Evolutionary conservation across 2,888 invertebrate genomes (phyloP).

Genomic region (Cryptus viduatorius): DNA sequence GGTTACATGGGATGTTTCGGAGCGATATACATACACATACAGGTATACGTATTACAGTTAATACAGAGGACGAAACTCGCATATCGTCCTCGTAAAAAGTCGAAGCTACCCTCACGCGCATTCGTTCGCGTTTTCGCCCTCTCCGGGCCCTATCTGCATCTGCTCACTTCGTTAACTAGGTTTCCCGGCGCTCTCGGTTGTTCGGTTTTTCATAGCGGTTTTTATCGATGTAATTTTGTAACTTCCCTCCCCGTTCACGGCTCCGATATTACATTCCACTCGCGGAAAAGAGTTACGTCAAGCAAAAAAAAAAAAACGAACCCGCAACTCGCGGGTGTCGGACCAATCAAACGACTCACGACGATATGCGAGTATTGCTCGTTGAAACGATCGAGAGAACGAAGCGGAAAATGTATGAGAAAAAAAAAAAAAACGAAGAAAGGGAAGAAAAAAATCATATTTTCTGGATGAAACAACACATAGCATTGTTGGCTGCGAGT

Average conservation of each 20-base stretch:
- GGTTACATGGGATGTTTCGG: neutral
- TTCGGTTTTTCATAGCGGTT: slow-evolving; percentile 73
- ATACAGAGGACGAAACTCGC: slow-evolving; percentile 56
- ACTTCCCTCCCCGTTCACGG: slow-evolving; percentile 59
- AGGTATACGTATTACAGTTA: slow-evolving; percentile 27
- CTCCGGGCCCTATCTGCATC: slow-evolving; percentile 50
- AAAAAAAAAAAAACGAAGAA: slow-evolving; percentile 49
- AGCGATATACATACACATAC: neutral
- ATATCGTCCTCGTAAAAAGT: slow-evolving; percentile 58
- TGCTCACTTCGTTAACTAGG: slow-evolving; percentile 22
- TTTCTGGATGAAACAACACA: slow-evolving; percentile 54
- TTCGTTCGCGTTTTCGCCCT: slow-evolving; percentile 63
- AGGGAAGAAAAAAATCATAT: slow-evolving; percentile 23
- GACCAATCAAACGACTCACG: slow-evolving; percentile 65
- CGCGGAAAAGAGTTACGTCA: slow-evolving; percentile 68
- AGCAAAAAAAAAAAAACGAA: slow-evolving; percentile 59
- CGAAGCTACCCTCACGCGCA: slow-evolving; percentile 38
- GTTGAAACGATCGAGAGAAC: slow-evolving; percentile 60
- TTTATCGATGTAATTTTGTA: slow-evolving; percentile 80
- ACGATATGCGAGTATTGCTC: slow-evolving; percentile 65
- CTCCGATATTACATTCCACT: slow-evolving; percentile 51
- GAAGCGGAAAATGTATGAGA: slow-evolving; percentile 27
- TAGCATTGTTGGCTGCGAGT: slow-evolving; percentile 23
- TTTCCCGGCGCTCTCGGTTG: slow-evolving; percentile 61
- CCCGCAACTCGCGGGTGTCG: slow-evolving; percentile 54